A percentile compares a stretch with the other conserved stretches of the same genome.
Evolutionary conservation across 2,797 vertebrate species (phyloP).

Genomic region (Carduelis carduelis): DNA sequence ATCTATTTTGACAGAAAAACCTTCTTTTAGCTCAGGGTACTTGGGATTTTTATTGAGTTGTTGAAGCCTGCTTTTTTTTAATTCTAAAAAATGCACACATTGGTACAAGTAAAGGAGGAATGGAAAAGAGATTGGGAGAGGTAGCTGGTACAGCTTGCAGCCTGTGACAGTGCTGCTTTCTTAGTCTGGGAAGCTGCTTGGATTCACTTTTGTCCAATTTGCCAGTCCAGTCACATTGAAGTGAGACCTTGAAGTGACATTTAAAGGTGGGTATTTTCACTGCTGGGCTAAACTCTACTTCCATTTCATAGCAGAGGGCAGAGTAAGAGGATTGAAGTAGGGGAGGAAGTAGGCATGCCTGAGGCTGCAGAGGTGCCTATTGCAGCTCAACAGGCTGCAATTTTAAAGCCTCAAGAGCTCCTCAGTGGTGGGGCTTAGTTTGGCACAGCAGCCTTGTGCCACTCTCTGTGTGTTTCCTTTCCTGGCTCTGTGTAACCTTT

Average conservation of each 20-base stretch:
- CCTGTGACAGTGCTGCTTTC: neutral
- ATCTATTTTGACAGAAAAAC: neutral
- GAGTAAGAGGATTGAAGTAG: neutral
- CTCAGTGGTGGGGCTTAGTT: neutral
- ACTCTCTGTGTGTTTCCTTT: neutral
- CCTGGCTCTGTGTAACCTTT: fast-evolving
- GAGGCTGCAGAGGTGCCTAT: neutral
- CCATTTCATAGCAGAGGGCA: neutral
- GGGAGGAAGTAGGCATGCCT: neutral
- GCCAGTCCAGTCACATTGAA: neutral
- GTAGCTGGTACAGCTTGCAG: neutral
- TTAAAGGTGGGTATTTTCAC: neutral
- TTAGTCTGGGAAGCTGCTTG: neutral
- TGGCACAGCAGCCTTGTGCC: neutral
- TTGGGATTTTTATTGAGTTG: neutral
- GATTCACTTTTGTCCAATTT: neutral
- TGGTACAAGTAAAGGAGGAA: neutral
- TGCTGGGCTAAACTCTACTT: neutral
- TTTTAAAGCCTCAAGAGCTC: neutral
- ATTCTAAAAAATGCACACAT: neutral
- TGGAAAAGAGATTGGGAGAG: neutral
- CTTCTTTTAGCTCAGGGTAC: neutral
- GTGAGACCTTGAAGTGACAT: neutral
- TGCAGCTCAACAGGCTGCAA: neutral
- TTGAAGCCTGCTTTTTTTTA: neutral